Percentiles rank a stretch among this genome's conserved stretches.
These are phyloP conservation scores for Ctenosaura bakeri DNA, from an alignment of 2,797 vertebrate genomes.

Conservation along the genomic window DNA sequence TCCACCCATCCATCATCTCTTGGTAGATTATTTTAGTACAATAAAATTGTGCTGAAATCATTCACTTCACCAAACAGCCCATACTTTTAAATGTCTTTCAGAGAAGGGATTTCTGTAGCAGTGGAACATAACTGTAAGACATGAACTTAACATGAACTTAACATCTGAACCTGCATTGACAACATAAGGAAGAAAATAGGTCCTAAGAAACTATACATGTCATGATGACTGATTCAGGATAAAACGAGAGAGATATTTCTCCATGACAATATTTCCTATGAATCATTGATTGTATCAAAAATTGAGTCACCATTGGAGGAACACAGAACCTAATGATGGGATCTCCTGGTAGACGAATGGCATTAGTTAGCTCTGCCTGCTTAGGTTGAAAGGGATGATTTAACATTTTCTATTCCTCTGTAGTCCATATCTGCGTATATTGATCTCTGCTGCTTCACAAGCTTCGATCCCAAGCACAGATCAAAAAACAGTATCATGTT, in stretches of 20 bases:
- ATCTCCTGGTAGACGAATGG: background rate
- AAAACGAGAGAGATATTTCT: background rate
- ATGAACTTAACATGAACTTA: background rate
- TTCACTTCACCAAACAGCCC: no score
- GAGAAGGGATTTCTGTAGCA: background rate
- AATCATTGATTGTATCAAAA: background rate
- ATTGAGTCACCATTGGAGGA: background rate
- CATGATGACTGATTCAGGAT: background rate
- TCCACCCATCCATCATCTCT: no score
- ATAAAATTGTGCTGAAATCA: background rate
- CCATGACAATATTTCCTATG: background rate
- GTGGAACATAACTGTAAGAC: background rate
- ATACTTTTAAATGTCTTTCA: background rate
- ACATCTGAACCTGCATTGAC: background rate
- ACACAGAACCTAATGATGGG: background rate
- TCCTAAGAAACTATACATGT: background rate
- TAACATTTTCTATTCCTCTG: background rate
- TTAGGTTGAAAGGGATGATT: background rate
- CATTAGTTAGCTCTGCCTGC: background rate
- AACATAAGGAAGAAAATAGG: background rate
- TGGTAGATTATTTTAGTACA: background rate
- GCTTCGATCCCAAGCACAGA: no score
- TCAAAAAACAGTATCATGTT: background rate
- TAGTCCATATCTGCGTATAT: background rate
- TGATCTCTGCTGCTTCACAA: background rate